Conservation (phyloP, 2,888 invertebrate genomes). For the Apodemia zela region DNA sequence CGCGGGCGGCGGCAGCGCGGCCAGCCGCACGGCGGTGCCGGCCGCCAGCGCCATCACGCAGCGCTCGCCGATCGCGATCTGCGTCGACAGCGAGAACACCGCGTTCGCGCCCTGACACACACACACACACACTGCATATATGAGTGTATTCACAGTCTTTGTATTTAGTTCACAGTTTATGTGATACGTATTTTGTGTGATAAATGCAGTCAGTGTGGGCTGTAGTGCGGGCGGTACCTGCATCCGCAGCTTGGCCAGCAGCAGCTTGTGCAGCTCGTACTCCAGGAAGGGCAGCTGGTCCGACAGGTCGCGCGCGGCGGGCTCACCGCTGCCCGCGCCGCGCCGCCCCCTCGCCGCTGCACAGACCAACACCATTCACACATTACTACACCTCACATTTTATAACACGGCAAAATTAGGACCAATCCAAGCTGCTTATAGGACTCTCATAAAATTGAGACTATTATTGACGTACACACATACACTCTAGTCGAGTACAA, state of each 20-base stretch:
- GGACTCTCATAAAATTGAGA: too few relatives aligned
- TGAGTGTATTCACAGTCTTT: too few relatives aligned
- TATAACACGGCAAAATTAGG: too few relatives aligned
- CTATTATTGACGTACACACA: too few relatives aligned
- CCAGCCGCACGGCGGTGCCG: conserved; percentile 90
- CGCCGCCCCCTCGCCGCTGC: conserved; percentile 67
- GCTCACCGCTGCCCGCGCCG: conserved; percentile 90
- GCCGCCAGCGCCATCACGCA: conserved; percentile 93
- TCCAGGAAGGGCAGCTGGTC: conserved; percentile 97
- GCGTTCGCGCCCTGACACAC: conserved; percentile 92
- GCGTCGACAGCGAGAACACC: conserved; percentile 91
- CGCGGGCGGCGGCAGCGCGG: conserved; percentile 57
- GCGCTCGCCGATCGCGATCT: conserved; percentile 91
- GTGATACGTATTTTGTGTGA: too few relatives aligned
- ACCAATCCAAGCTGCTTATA: too few relatives aligned
- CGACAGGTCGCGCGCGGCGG: conserved; percentile 95
- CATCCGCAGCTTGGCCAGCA: conserved; percentile 94
- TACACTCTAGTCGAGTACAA: too few relatives aligned
- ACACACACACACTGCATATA: neutral
- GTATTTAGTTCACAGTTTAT: too few relatives aligned
- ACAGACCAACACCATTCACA: too few relatives aligned
- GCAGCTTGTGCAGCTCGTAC: conserved; percentile 94
- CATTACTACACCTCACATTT: conserved; percentile 23
- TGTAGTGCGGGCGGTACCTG: conserved; percentile 54
- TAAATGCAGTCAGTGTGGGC: too few relatives aligned